Evolutionary conservation across 2,888 invertebrate species (phyloP), one percentile per base, ranked within the genome.

Genomic region (Camponotus fellah): DNA sequence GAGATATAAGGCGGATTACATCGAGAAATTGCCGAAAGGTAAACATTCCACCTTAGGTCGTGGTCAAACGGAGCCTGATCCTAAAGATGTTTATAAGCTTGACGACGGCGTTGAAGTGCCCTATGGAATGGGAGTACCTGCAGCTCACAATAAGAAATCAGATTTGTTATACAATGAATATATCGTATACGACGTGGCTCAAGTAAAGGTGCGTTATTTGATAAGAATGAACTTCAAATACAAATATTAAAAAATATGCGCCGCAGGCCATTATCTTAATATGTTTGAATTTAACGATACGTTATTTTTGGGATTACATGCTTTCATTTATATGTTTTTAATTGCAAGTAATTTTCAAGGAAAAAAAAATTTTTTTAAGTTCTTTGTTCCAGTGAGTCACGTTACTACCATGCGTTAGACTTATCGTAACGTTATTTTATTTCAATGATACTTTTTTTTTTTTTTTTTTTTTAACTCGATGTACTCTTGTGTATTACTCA

Each of bases 131-230:
- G 96, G 97, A 0, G 92, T 96, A 0, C 87, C 94, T n/a, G 92
- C 94, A 60, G 91, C 94, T 0, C 92, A 95, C 0, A 87, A 94
- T 0, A 88, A 93, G 84, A 95, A 95, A 17, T 96, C 95, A 0
- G 94, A 95, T 4, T 95, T 99, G 88, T 95, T 99, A 2, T 99
- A 99, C 95, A 99, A 99, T 95, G 99, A 99, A 95, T 97, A 96
- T 93, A 98, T 99, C 95, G 99, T 99, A 0, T 99, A 99, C 95
- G 99, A 99, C 95, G 97, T 98, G 56, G 98, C 98, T 14, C 99
- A 99, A 95, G 97, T 99, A 53, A 97, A 98, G 91, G 97, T 98
- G 85, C 97, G 98, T 93, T 99, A 99, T 94, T 95, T 99, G 91
- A 93, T 99, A 86, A 97, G 97, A 93, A 96, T 98, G 95, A 97